Evolutionary conservation across 2,113 vertebrate species (phyloP).

Genomic region (Saguinus midas): DNA sequence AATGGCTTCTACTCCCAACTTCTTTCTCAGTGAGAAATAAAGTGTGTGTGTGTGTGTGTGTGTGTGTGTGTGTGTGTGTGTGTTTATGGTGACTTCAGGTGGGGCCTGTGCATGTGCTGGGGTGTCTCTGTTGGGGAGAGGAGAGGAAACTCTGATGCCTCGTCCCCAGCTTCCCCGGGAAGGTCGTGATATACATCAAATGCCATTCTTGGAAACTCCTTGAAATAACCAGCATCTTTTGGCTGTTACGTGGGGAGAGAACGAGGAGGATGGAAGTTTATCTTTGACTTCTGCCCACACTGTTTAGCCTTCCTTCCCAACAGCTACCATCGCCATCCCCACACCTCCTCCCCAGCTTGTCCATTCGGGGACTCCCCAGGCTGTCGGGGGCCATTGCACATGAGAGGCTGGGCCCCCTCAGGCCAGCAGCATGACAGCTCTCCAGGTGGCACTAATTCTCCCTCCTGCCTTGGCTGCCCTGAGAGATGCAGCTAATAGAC

Average conservation of each 20-base stretch:
- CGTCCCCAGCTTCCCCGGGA: neutral
- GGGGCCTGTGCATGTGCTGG: neutral
- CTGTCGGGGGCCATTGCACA: neutral
- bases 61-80: neutral
- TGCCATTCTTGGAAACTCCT: slow-evolving; percentile 32
- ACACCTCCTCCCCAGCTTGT: neutral
- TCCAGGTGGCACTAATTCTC: neutral
- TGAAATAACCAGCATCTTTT: slow-evolving; percentile 20
- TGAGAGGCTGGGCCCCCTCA: neutral
- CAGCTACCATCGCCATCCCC: neutral
- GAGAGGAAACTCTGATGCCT: neutral
- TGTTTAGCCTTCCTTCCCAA: slow-evolving; percentile 33
- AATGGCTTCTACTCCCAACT: neutral
- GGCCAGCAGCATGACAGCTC: accelerated
- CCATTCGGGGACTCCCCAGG: neutral
- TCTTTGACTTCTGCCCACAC: slow-evolving; percentile 3
- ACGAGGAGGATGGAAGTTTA: neutral
- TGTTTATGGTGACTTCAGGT: neutral
- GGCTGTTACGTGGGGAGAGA: neutral
- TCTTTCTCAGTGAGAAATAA: neutral
- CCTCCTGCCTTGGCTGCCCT: neutral
- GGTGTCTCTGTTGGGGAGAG: neutral
- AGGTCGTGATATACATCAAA: neutral
- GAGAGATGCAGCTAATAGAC: neutral
- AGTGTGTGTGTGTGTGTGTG: neutral